Conservation (phyloP, 2,113 vertebrate genomes). For the Sterrhoptilus dennistouni region DNA sequence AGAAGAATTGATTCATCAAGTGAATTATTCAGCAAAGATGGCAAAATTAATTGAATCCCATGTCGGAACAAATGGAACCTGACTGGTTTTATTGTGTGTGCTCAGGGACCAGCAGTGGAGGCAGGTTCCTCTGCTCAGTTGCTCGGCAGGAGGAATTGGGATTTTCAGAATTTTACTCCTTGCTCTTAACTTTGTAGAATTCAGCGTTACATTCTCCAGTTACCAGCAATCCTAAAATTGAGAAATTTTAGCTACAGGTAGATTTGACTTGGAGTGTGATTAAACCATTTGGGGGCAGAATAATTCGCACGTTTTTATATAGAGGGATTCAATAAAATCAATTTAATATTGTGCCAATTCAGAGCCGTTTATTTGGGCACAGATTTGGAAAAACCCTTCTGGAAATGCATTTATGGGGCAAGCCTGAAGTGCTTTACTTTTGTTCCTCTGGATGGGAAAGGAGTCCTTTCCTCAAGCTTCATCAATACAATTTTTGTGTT, state of each 20-base stretch:
- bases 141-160: neutral
- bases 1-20: constrained; percentile 1
- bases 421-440: no score
- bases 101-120: neutral
- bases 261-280: neutral
- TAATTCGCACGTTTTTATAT: neutral
- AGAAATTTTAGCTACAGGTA: neutral
- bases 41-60: constrained; percentile 17
- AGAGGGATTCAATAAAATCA: neutral
- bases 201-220: fast-evolving
- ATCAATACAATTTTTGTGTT: fast-evolving
- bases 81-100: neutral
- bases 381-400: neutral
- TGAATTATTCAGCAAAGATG: neutral
- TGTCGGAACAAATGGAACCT: constrained; percentile 8
- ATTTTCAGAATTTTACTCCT: neutral
- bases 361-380: neutral
- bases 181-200: fast-evolving
- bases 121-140: neutral
- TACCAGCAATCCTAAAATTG: neutral
- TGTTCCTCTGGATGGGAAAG: neutral
- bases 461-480: neutral
- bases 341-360: neutral
- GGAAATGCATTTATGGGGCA: neutral
- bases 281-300: neutral